Base-by-base conservation (phyloP, 2,113 vertebrate genomes). In the Willisornis vidua region DNA sequence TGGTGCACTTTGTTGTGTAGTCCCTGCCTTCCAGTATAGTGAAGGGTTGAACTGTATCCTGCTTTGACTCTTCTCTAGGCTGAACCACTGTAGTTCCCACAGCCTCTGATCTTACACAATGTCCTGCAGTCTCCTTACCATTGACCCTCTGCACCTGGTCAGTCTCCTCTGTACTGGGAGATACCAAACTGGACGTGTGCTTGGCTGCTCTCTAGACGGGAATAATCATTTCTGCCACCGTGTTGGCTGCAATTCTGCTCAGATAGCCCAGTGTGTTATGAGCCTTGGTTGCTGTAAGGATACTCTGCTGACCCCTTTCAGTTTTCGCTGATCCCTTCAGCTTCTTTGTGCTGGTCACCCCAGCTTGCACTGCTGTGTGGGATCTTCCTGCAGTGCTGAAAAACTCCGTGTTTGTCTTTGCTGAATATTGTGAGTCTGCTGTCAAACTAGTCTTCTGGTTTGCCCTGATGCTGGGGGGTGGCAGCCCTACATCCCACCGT, bases 111-210 rank as follows among this genome's bases (percentile, higher is more conserved):
- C 29, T 16, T 31, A 8, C 3, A 1, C 13, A 14, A 2, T 22
- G 28, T 78, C 31, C 46, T 87, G 51, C 46, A 61, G 46, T 31
- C 37, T 89, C 39, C 39, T 22, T 90, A 19, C 26, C 7, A 12
- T 5, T 31, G 33, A 2, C 8, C 43, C 19, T 67, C 19, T 73
- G 23, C 17, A 29, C 31, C 33, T 70, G 61, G 12, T 63, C 41
- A 12, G 0, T 82, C 55, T 61, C 18, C 3, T 19, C 41, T 58
- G 1, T n/a, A 16, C 16, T 29, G 37, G 57, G 33, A 31, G 4
- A 26, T 57, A 3, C 12, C 57, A 46, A n/a, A 23, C 18, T 75
- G 72, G 10, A 17, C 0, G 0, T 3, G 17, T 35, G 28, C 52
- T n/a, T 49, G 13, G 29, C 61, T 75, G n/a, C 19, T 29, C 1